phyloP scores from a whole-genome alignment of 2,113 vertebrate species.

The Hemicordylus capensis region DNA sequence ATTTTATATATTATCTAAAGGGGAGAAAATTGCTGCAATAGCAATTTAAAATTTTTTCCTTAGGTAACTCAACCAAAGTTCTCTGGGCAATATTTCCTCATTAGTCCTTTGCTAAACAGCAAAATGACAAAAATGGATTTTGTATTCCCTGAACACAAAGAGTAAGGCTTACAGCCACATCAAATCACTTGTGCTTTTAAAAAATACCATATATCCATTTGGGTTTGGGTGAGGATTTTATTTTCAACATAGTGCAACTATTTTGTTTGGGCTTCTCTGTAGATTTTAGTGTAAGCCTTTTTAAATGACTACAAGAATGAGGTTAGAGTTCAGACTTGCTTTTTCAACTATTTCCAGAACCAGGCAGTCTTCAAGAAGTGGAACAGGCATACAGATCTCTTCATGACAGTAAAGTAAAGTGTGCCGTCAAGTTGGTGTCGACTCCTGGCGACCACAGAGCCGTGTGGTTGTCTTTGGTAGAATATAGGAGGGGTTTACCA shows the following conservation, averaged over 20 bases:
- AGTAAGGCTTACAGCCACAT: slow-evolving; percentile 33
- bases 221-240: slow-evolving; percentile 11
- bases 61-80: slow-evolving; percentile 29
- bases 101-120: slow-evolving; percentile 58
- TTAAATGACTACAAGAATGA: neutral
- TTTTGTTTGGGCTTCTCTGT: neutral
- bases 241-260: neutral
- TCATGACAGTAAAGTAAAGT: too few relatives aligned
- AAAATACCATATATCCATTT: slow-evolving; percentile 32
- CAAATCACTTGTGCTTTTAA: slow-evolving; percentile 47
- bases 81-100: slow-evolving; percentile 42
- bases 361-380: neutral
- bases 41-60: slow-evolving; percentile 45
- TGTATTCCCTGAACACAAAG: slow-evolving; percentile 37
- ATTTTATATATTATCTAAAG: slow-evolving; percentile 48
- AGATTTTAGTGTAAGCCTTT: neutral
- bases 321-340: neutral
- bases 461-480: too few relatives aligned
- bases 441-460: too few relatives aligned
- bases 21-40: slow-evolving; percentile 44
- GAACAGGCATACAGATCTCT: neutral
- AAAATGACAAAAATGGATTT: slow-evolving; percentile 65
- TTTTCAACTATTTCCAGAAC: neutral
- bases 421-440: too few relatives aligned
- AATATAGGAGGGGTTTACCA: too few relatives aligned